phyloP scores from a whole-genome alignment of 2,113 vertebrate species.

The Apodemus speciosus region DNA sequence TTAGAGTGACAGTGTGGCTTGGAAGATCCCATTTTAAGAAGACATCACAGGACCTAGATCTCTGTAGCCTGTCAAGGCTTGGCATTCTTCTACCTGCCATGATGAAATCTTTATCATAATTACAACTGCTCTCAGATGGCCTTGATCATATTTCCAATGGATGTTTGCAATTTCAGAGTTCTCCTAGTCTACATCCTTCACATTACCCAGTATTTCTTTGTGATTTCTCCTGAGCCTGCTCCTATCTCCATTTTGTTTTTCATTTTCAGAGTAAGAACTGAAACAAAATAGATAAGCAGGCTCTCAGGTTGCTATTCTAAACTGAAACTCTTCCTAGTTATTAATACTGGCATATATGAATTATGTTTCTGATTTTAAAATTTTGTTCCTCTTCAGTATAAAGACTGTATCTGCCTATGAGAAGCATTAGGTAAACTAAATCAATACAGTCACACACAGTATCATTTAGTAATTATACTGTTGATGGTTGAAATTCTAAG shows the following conservation, averaged over 20 bases:
- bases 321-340: neutral
- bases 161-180: neutral
- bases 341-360: neutral
- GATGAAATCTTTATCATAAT: neutral
- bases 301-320: neutral
- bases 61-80: neutral
- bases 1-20: neutral
- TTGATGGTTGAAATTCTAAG: constrained; percentile 5
- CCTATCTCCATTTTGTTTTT: neutral
- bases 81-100: neutral
- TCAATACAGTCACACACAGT: neutral
- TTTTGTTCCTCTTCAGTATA: neutral
- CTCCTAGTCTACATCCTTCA: neutral
- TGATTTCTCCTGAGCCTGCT: neutral
- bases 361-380: neutral
- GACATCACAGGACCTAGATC: neutral
- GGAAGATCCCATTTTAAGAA: constrained; percentile 1
- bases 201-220: neutral
- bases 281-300: constrained; percentile 16
- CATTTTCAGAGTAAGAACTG: constrained; percentile 52
- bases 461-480: constrained; percentile 38
- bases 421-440: neutral
- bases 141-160: neutral
- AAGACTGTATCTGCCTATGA: neutral
- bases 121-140: neutral